Base-by-base conservation (phyloP, 2,113 vertebrate species). In the Megaleporinus macrocephalus region DNA sequence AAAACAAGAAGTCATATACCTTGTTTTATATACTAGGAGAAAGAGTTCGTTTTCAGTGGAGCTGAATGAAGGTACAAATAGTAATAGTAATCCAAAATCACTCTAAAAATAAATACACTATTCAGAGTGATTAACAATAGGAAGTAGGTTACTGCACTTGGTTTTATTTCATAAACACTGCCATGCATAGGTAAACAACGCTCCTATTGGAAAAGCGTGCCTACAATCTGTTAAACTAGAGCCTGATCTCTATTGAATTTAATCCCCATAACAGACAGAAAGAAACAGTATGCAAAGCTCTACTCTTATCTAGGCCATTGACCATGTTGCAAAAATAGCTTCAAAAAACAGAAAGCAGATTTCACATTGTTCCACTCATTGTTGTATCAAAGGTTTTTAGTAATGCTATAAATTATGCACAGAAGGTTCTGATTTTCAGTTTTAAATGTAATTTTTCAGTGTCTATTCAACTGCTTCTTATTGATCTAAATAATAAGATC, bases 191-290 rank as follows among this genome's bases (percentile, higher is more conserved):
- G 44, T 57, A 65, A 80, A 80, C 26, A 74, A 0, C n/a, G 24
- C 22, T 41, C 29, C 65, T 79, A 78, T 81, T 41, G 30, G 36
- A 76, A 73, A 51, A 66, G 53, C 30, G 29, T 80, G 26, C 10
- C 59, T 82, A 14, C 20, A 81, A 83, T 79, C 59, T 63, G n/a
- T 27, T 24, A 29, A 65, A 62, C 22, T 27, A 76, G 27, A 79
- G n/a, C 41, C 62, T 78, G 76, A 85, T 85, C 63, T 73, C 61
- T 73, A 51, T 82, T 70, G 30, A 29, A 63, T 59, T 78, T 88
- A 87, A 87, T 76, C 79, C 73, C 26, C 47, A 66, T 51, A 76
- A 85, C 76, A 88, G 82, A 68, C 84, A 51, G 71, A 71, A 73
- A 53, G 47, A 66, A 83, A 80, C 16, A 74, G 11, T 57, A 66